Evolutionary conservation across 2,113 vertebrate genomes (phyloP).

Genomic region (human (Homo sapiens)): DNA sequence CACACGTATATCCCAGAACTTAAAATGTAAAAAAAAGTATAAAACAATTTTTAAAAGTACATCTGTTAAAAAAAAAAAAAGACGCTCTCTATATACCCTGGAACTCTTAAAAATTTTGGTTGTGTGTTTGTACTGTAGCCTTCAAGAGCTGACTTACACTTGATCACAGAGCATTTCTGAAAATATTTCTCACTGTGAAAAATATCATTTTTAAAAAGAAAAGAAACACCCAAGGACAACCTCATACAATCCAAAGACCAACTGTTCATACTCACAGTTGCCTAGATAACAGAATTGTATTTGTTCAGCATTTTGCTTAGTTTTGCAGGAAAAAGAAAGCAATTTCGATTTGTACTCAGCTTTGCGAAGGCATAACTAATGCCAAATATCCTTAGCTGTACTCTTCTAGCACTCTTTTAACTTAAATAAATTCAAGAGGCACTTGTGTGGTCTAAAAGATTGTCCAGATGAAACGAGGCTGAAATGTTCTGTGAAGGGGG

Average conservation of each 20-base stretch:
- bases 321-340: slow-evolving; percentile 4
- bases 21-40: no score
- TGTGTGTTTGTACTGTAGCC: not conserved
- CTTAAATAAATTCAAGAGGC: slow-evolving; percentile 56
- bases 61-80: no score
- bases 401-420: slow-evolving; percentile 47
- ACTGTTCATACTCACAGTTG: not conserved
- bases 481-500: slow-evolving; percentile 41
- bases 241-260: not conserved
- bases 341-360: not conserved
- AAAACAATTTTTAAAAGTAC: no score
- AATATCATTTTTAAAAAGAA: not conserved
- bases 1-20: no score
- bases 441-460: slow-evolving; percentile 81
- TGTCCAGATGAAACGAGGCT: slow-evolving; percentile 54
- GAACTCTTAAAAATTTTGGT: not conserved
- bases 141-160: not conserved
- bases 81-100: not conserved
- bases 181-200: not conserved
- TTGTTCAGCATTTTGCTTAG: slow-evolving; percentile 5
- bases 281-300: not conserved
- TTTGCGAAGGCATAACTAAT: not conserved
- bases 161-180: not conserved
- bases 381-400: not conserved
- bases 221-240: not conserved